These are phyloP conservation scores for Petrolisthes cinctipes DNA, from an alignment of 2,888 invertebrate genomes.

Conservation along the genomic window DNA sequence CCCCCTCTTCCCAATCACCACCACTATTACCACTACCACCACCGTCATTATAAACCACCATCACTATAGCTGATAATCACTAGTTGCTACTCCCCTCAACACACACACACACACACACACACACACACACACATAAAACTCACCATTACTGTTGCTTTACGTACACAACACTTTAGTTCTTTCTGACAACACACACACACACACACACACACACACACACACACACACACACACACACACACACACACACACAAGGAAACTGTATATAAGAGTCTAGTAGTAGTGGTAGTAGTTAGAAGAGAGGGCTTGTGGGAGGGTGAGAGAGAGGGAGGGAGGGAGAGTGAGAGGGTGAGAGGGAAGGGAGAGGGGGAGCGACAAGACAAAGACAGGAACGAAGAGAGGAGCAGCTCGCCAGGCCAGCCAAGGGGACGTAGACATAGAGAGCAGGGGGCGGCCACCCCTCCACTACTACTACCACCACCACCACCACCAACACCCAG, in stretches of 20 bases:
- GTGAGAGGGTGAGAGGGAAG: too few species aligned
- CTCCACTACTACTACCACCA: neutral
- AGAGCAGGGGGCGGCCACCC: neutral
- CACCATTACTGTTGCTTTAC: too few species aligned
- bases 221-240: too few species aligned
- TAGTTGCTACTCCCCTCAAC: neutral
- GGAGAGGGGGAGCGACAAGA: neutral
- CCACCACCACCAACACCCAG: neutral
- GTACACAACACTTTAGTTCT: too few species aligned
- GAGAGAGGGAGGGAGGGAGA: neutral
- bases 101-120: slow-evolving; percentile 13
- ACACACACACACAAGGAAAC: too few species aligned
- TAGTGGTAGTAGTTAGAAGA: neutral
- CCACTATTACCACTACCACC: neutral
- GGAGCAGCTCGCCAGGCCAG: neutral
- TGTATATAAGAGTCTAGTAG: neutral
- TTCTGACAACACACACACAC: too few species aligned
- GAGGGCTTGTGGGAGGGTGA: neutral
- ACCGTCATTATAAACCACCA: neutral
- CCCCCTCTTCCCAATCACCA: neutral
- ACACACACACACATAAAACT: neutral
- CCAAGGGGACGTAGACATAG: neutral
- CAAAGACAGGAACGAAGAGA: neutral
- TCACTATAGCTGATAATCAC: neutral
- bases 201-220: too few species aligned